Evolutionary conservation across 2,113 vertebrate genomes (phyloP).

Genomic region (Thunnus maccoyii): DNA sequence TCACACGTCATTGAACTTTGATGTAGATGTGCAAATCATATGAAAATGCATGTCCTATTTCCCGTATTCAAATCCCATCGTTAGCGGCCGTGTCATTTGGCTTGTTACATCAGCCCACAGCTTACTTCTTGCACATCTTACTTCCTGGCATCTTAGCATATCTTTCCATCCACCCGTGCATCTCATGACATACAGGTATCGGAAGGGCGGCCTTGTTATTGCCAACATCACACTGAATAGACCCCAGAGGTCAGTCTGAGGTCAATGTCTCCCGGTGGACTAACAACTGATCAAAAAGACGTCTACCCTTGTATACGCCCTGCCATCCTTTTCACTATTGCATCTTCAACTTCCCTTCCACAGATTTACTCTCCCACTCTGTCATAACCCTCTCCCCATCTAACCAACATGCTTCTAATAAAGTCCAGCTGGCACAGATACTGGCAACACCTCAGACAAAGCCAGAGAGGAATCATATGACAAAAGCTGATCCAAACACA

Average conservation of each 20-base stretch:
- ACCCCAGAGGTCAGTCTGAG: constrained; percentile 19
- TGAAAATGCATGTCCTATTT: constrained; percentile 26
- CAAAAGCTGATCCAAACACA: constrained; percentile 43
- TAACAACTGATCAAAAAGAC: constrained; percentile 30
- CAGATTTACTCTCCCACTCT: constrained; percentile 10
- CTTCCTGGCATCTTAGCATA: neutral
- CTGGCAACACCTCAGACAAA: constrained; percentile 63
- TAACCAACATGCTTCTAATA: constrained; percentile 46
- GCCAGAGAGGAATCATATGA: constrained; percentile 62
- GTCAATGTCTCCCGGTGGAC: constrained; percentile 30
- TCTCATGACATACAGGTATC: neutral
- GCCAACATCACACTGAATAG: constrained; percentile 4
- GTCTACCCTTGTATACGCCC: neutral
- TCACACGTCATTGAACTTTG: constrained; percentile 12
- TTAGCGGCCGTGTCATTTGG: neutral
- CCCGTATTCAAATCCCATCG: neutral
- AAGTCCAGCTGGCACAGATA: constrained; percentile 59
- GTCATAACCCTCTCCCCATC: constrained; percentile 19
- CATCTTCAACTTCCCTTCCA: constrained; percentile 2
- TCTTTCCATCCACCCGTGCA: constrained; percentile 18
- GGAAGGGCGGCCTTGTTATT: constrained; percentile 15
- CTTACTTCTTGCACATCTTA: neutral
- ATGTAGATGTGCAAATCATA: constrained; percentile 24
- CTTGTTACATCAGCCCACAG: neutral
- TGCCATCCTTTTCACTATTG: constrained; percentile 6